Percentiles rank a stretch among this genome's conserved stretches.
Evolutionary conservation across 2,113 vertebrate species (phyloP).

Genomic region (Syngnathus scovelli): DNA sequence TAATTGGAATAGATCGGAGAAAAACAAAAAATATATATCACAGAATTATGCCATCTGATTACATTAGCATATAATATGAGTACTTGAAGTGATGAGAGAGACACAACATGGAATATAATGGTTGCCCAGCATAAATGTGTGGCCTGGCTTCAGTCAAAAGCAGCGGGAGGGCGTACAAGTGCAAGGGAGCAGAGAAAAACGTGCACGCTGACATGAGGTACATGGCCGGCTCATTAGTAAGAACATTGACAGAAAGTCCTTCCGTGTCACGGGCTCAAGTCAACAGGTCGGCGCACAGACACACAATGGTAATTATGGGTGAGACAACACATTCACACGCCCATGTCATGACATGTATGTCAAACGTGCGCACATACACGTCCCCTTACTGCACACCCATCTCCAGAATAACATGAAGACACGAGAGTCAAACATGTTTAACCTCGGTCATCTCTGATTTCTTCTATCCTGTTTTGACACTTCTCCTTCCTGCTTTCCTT

Average conservation of each 20-base stretch:
- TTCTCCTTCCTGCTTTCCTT: constrained; percentile 23
- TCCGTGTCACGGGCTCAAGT: constrained; percentile 20
- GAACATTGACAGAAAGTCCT: constrained; percentile 30
- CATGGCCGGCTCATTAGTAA: constrained; percentile 20
- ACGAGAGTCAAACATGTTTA: constrained; percentile 21
- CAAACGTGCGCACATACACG: constrained; percentile 18
- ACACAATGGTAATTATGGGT: constrained; percentile 7
- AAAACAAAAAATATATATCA: background rate
- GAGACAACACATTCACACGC: constrained; percentile 9
- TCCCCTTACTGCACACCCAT: background rate
- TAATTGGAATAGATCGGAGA: background rate
- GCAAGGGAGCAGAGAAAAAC: background rate
- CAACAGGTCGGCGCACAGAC: constrained; percentile 35
- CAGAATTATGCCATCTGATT: background rate
- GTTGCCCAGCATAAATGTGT: background rate
- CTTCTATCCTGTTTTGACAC: constrained; percentile 20
- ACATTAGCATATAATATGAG: background rate
- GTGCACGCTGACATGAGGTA: constrained; percentile 4
- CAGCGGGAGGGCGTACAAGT: background rate
- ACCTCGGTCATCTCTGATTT: constrained; percentile 24
- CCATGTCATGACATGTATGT: constrained; percentile 5
- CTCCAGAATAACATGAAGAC: constrained; percentile 20
- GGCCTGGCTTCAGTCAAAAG: background rate
- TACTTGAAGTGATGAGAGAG: background rate
- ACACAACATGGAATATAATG: background rate